Percentiles rank a stretch among this genome's conserved stretches.
Conservation (phyloP, 2,797 vertebrate genomes). For the Girardinus metallicus region DNA sequence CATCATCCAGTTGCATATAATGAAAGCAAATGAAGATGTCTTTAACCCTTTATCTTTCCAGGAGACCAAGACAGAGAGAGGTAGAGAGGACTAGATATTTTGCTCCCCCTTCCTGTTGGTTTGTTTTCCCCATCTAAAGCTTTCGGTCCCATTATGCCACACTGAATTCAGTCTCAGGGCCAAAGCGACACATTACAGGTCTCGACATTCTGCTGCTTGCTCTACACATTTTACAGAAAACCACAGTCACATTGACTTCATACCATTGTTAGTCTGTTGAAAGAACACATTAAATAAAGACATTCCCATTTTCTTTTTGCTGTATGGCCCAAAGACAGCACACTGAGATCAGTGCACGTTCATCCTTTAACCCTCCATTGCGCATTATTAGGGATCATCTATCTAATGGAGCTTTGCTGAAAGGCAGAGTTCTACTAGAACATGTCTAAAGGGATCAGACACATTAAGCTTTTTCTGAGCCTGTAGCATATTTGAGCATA, state of each 20-base stretch:
- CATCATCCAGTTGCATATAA: conserved; percentile 63
- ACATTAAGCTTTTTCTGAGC: conserved; percentile 32
- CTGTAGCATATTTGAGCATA: conserved; percentile 49
- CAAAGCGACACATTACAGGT: conserved; percentile 40
- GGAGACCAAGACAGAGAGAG: conserved; percentile 37
- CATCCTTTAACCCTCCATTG: conserved; percentile 55
- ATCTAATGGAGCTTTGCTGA: conserved; percentile 54
- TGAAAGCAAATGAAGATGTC: conserved; percentile 63
- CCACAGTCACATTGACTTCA: conserved; percentile 47
- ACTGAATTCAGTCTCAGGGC: conserved; percentile 52
- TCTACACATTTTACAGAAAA: conserved; percentile 42
- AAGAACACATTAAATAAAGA: conserved; percentile 43
- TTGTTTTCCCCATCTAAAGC: conserved; percentile 3
- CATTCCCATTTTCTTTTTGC: conserved; percentile 14
- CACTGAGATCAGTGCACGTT: conserved; percentile 57
- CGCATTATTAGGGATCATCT: conserved; percentile 49
- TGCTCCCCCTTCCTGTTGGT: neutral
- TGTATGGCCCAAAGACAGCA: conserved; percentile 36
- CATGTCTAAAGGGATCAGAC: conserved; percentile 42
- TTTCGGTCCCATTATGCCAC: conserved; percentile 38
- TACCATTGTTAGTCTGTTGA: conserved; percentile 34
- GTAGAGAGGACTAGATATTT: conserved; percentile 25
- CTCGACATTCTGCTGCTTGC: conserved; percentile 38
- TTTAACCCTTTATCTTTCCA: conserved; percentile 64
- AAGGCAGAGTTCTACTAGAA: conserved; percentile 59